phyloP scores from a whole-genome alignment of 2,113 vertebrate genomes.

The Gobiocypris rarus region DNA sequence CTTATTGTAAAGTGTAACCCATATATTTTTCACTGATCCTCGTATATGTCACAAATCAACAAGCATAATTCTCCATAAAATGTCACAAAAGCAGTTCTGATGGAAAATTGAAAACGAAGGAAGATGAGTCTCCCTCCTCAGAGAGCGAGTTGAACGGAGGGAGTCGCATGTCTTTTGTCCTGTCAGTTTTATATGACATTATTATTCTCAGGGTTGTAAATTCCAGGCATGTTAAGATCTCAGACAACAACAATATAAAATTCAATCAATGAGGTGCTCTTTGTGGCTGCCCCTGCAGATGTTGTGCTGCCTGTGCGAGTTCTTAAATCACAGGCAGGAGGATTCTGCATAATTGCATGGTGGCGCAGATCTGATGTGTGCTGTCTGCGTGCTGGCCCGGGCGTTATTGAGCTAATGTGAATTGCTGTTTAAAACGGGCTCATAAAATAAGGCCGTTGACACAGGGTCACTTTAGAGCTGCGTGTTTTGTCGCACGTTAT shows the following conservation, averaged over 20 bases:
- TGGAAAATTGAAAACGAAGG: conserved; percentile 64
- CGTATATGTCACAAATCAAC: conserved; percentile 71
- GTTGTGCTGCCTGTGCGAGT: conserved; percentile 66
- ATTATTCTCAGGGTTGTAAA: conserved; percentile 82
- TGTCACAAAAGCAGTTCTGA: conserved; percentile 48
- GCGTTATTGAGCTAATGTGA: conserved; percentile 73
- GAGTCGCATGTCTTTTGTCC: conserved; percentile 58
- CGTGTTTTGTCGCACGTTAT: neutral
- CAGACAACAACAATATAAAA: conserved; percentile 81
- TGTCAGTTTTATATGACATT: conserved; percentile 82
- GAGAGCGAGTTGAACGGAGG: conserved; percentile 53
- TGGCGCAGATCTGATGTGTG: conserved; percentile 52
- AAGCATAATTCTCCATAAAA: conserved; percentile 71
- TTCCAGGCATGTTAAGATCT: conserved; percentile 82
- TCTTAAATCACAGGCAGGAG: conserved; percentile 76
- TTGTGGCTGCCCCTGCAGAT: conserved; percentile 51
- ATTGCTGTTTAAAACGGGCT: conserved; percentile 64
- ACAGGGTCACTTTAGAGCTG: conserved; percentile 53
- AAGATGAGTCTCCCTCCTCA: conserved; percentile 56
- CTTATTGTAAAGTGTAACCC: no score
- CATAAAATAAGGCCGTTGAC: conserved; percentile 66
- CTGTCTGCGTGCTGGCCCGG: conserved; percentile 37
- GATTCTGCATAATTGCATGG: conserved; percentile 77
- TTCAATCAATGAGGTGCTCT: conserved; percentile 79
- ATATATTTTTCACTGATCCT: conserved; percentile 76